phyloP scores from a whole-genome alignment of 1,140 invertebrate species.

The Aporrectodea caliginosa region DNA sequence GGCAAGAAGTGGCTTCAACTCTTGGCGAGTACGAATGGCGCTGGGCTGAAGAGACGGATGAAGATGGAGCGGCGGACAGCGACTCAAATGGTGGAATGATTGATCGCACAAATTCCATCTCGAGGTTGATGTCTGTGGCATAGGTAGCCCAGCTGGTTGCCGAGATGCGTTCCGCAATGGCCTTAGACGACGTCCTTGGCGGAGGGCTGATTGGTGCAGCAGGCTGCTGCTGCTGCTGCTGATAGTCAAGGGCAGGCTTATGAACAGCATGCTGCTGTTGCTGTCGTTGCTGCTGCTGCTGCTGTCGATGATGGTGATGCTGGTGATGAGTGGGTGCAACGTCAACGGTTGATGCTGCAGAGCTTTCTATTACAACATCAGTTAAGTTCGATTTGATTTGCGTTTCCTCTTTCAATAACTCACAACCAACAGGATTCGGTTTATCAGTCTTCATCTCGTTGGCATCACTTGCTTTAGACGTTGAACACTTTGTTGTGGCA shows the following conservation, averaged over 20 bases:
- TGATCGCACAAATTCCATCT: not conserved
- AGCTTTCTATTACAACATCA: not conserved
- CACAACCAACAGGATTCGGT: not conserved
- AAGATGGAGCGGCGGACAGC: not conserved
- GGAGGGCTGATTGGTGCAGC: constrained; percentile 2
- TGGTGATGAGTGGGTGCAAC: not conserved
- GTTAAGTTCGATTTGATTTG: too few relatives aligned
- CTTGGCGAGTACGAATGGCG: constrained; percentile 16
- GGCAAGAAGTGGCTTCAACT: constrained; percentile 52
- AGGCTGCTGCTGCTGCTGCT: not conserved
- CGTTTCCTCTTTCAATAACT: not conserved
- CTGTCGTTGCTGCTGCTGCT: too few relatives aligned
- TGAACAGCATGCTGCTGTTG: too few relatives aligned
- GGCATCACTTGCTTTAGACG: constrained; percentile 28
- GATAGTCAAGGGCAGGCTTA: too few relatives aligned
- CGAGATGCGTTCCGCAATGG: not conserved
- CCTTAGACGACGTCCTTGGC: not conserved
- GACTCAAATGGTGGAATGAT: not conserved
- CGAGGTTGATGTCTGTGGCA: not conserved
- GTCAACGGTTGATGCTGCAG: not conserved
- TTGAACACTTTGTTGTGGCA: constrained; percentile 18
- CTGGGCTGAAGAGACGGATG: not conserved
- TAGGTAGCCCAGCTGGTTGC: not conserved
- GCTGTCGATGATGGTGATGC: too few relatives aligned
- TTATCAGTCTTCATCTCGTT: constrained; percentile 14